Evolutionary conservation across 2,113 vertebrate species (phyloP).

Genomic region (Brachypteracias leptosomus): DNA sequence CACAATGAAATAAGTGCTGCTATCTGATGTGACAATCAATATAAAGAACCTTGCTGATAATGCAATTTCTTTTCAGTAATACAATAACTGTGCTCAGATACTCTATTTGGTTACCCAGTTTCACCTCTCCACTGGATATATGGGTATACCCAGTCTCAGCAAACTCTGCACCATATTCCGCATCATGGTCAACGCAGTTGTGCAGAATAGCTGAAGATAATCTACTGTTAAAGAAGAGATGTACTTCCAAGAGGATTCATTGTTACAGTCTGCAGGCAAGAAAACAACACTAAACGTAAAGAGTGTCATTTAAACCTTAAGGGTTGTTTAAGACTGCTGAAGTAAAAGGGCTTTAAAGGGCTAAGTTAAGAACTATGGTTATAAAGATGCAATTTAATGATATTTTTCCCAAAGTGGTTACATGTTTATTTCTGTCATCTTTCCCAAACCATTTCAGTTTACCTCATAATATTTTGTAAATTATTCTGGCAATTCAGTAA

Average conservation of each 20-base stretch:
- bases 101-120: not conserved
- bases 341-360: slow-evolving; percentile 1
- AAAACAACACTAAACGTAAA: not conserved
- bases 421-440: not conserved
- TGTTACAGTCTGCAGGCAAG: not conserved
- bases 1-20: rapidly evolving
- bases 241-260: not conserved
- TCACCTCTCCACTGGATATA: not conserved
- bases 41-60: not conserved
- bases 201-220: not conserved
- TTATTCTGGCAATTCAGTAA: not conserved
- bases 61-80: not conserved
- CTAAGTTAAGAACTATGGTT: not conserved
- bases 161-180: not conserved
- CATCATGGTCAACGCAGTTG: not conserved
- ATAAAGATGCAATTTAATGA: not conserved
- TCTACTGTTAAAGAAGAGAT: not conserved
- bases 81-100: not conserved
- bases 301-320: not conserved
- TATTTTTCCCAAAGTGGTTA: slow-evolving; percentile 9
- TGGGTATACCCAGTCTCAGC: not conserved
- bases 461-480: not conserved
- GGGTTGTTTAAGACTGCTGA: not conserved
- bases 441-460: not conserved
- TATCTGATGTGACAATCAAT: not conserved